Evolutionary conservation across 2,113 vertebrate genomes (phyloP).

Genomic region (Chamaea fasciata): DNA sequence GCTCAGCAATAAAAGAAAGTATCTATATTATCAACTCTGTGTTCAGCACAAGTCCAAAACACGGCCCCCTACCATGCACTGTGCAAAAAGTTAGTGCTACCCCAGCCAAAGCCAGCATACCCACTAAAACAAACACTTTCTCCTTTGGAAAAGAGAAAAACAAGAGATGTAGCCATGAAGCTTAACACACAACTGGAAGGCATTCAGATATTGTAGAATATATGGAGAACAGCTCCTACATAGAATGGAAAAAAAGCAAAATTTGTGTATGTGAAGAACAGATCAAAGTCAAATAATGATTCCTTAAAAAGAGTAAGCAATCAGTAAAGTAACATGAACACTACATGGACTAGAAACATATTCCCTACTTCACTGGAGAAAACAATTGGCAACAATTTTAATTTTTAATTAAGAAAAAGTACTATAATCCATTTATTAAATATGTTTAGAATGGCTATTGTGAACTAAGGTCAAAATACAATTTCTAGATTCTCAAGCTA

Average conservation of each 20-base stretch:
- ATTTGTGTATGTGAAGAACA: neutral
- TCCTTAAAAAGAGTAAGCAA: neutral
- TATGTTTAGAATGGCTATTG: conserved; percentile 42
- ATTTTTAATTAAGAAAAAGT: conserved; percentile 26
- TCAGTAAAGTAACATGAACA: neutral
- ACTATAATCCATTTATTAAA: conserved; percentile 46
- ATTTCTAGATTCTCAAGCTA: conserved; percentile 69
- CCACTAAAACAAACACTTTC: neutral
- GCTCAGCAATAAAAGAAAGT: neutral
- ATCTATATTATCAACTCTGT: neutral
- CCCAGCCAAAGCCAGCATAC: neutral
- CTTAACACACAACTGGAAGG: neutral
- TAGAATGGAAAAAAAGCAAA: neutral
- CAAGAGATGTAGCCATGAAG: neutral
- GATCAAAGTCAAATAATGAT: neutral
- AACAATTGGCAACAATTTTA: neutral
- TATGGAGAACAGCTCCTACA: neutral
- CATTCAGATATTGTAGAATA: neutral
- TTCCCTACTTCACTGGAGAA: neutral
- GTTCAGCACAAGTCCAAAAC: neutral
- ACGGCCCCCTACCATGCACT: neutral
- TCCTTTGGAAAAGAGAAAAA: neutral
- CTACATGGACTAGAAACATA: neutral
- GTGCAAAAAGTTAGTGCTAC: neutral
- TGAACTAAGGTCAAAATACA: conserved; percentile 60